A percentile compares a stretch with the other conserved stretches of the same genome.
Conservation (phyloP, 2,113 vertebrate species). For the Seriola aureovittata region DNA sequence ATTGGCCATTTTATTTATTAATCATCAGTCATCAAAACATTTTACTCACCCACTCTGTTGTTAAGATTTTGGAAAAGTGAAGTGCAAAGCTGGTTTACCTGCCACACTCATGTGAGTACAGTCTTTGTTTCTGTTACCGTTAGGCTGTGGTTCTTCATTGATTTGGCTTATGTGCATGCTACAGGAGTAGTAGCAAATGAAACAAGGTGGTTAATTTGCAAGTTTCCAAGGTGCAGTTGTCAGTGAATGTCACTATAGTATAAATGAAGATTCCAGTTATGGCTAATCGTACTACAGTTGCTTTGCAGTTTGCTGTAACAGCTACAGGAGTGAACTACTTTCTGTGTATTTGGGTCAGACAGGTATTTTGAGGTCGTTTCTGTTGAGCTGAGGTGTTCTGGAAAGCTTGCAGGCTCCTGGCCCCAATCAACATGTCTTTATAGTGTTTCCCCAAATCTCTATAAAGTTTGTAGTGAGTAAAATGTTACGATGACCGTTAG, state of each 20-base stretch:
- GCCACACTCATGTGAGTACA: neutral
- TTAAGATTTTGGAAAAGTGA: neutral
- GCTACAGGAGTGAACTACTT: neutral
- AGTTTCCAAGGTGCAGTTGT: neutral
- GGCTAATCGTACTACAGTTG: neutral
- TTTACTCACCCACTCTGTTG: neutral
- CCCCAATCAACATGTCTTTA: neutral
- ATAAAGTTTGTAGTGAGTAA: neutral
- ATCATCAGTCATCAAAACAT: neutral
- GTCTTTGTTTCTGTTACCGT: neutral
- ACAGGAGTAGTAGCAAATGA: neutral
- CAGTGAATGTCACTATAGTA: neutral
- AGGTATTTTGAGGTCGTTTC: neutral
- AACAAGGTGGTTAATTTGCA: neutral
- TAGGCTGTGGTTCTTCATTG: neutral
- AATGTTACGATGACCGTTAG: neutral
- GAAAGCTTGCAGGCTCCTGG: neutral
- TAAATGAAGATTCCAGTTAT: neutral
- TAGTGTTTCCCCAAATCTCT: neutral
- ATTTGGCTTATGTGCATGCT: neutral
- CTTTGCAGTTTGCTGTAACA: neutral
- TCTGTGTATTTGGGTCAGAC: neutral
- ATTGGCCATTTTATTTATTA: neutral
- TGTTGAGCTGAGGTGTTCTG: neutral
- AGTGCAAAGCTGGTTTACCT: neutral